Base-by-base conservation (phyloP, 2,113 vertebrate species). In the Craseonycteris thonglongyai region DNA sequence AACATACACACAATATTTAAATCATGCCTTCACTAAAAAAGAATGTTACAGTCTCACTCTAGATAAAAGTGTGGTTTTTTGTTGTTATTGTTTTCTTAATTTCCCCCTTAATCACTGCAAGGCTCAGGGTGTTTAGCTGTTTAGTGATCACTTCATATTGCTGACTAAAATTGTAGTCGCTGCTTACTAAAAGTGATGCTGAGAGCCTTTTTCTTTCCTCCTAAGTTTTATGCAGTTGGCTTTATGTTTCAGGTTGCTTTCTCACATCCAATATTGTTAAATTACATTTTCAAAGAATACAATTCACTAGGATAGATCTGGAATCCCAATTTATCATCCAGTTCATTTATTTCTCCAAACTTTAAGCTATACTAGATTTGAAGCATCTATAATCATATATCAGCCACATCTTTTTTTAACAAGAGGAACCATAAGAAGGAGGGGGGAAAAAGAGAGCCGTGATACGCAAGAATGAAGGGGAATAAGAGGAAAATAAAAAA, bases 201-300 rank as follows among this genome's bases (percentile, higher is more conserved):
- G 12, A 80, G 35, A 78, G 40, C 2, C 30, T 78, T 74, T 80
- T 71, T 80, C 18, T n/a, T 38, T 87, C 24, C 74, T 66, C n/a
- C 19, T 35, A 79, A 83, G 75, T 58, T 83, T 22, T 66, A n/a
- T 40, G 38, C 24, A 59, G 18, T 96, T 59, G 21, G 15, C 26
- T 69, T 66, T 16, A 45, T 33, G 7, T 56, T 88, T 3, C 30
- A 81, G 18, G 76, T 90, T 88, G 10, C 42, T 71, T 83, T 90
- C 28, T 84, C 47, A 76, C 3, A 59, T 58, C 6, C 28, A 45
- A 10, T 45, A 14, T 7, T 59, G 5, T 24, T 86, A 5, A 92
- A 92, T 94, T 92, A 87, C 45, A 66, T 63, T 90, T 85, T 84
- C 42, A 51, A 66, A 92, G 71, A 19, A 42, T 83, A 61, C 28